Percentiles rank a stretch among this genome's conserved stretches.
Conservation (phyloP, 2,797 vertebrate species). For the Anabas testudineus region DNA sequence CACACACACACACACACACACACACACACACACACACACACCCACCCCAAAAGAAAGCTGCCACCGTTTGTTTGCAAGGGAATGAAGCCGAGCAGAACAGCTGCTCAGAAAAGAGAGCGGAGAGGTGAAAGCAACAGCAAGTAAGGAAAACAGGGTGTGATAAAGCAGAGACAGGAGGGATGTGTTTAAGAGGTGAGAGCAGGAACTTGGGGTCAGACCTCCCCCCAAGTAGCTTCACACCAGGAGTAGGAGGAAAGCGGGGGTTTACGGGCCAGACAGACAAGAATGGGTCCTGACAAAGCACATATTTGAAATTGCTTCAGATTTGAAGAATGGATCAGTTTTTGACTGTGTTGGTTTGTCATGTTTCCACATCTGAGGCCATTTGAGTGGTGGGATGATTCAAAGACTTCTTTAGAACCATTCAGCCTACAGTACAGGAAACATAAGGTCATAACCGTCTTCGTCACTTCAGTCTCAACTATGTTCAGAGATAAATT, state of each 20-base stretch:
- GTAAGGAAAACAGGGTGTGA: slow-evolving; percentile 55
- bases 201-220: slow-evolving; percentile 66
- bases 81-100: slow-evolving; percentile 69
- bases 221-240: slow-evolving; percentile 28
- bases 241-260: slow-evolving; percentile 31
- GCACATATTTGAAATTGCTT: slow-evolving; percentile 60
- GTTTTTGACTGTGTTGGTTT: slow-evolving; percentile 31
- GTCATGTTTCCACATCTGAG: slow-evolving; percentile 45
- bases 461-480: slow-evolving; percentile 23
- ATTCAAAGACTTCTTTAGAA: slow-evolving; percentile 29
- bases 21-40: slow-evolving; percentile 19
- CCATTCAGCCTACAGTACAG: slow-evolving; percentile 39
- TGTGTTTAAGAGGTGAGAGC: slow-evolving; percentile 64
- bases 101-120: slow-evolving; percentile 53
- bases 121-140: slow-evolving; percentile 44
- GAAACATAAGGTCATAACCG: slow-evolving; percentile 35
- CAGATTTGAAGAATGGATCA: slow-evolving; percentile 33
- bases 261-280: slow-evolving; percentile 53
- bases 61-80: slow-evolving; percentile 71
- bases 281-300: slow-evolving; percentile 53
- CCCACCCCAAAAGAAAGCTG: slow-evolving; percentile 36
- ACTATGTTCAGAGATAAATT: slow-evolving; percentile 20
- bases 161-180: slow-evolving; percentile 65
- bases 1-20: slow-evolving; percentile 34
- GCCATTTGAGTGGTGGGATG: slow-evolving; percentile 28